phyloP scores from a whole-genome alignment of 2,797 vertebrate species.

The Rhodeus uyekii region DNA sequence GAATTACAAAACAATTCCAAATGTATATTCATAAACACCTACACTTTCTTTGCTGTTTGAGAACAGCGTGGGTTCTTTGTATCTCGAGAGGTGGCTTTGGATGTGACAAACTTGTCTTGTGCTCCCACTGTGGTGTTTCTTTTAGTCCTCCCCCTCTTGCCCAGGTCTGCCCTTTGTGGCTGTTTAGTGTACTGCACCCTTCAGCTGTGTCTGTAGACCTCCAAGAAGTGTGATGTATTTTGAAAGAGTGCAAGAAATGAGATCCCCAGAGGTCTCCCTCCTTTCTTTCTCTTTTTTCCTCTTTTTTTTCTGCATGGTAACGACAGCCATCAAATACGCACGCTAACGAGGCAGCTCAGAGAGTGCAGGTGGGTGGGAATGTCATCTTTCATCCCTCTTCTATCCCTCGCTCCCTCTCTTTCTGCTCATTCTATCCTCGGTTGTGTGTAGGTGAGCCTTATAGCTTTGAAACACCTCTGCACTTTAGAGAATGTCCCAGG shows the following conservation, averaged over 20 bases:
- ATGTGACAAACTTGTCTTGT: background rate
- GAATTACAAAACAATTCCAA: background rate
- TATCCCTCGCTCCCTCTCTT: conserved; percentile 38
- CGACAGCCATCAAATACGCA: conserved; percentile 64
- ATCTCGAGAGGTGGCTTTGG: conserved; percentile 3
- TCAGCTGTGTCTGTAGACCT: conserved; percentile 7
- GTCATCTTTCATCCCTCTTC: conserved; percentile 73
- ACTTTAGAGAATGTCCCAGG: conserved; percentile 19
- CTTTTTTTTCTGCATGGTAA: conserved; percentile 39
- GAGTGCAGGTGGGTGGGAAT: conserved; percentile 66
- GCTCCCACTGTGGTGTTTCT: background rate
- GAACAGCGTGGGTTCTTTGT: conserved; percentile 35
- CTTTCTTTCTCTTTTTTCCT: conserved; percentile 46
- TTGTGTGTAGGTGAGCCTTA: conserved; percentile 37
- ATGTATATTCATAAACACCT: background rate
- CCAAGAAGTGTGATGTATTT: conserved; percentile 40
- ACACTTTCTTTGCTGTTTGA: background rate
- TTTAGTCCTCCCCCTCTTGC: background rate
- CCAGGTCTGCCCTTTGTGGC: conserved; percentile 26
- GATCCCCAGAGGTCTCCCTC: conserved; percentile 47
- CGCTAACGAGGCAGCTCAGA: conserved; percentile 61
- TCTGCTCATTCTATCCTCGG: conserved; percentile 45
- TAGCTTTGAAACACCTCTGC: conserved; percentile 55
- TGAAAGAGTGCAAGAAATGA: conserved; percentile 62
- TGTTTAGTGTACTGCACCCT: conserved; percentile 29